Evolutionary conservation across 2,797 vertebrate species (phyloP).

Genomic region (Harpagifer antarcticus): DNA sequence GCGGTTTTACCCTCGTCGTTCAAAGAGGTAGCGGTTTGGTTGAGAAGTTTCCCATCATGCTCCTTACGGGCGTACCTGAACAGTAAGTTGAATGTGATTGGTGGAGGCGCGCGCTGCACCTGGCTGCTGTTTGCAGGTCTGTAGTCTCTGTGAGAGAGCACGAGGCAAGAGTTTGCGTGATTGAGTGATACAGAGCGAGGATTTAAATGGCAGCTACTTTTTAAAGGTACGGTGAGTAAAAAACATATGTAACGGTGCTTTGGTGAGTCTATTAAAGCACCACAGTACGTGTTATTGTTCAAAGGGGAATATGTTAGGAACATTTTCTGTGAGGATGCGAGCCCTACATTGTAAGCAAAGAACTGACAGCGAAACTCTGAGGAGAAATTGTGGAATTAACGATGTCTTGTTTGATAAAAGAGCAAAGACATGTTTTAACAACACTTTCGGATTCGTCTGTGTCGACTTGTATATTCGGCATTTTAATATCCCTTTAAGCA

Average conservation of each 20-base stretch:
- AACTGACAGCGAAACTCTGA: neutral
- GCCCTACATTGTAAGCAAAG: neutral
- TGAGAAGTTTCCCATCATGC: too few species aligned
- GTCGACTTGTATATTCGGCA: neutral
- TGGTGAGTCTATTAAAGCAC: neutral
- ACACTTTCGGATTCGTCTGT: neutral
- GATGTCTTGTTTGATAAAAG: neutral
- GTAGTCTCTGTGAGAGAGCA: neutral
- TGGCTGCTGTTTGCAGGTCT: constrained; percentile 10
- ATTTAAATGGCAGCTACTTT: constrained; percentile 20
- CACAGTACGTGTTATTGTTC: too few species aligned
- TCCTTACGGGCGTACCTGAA: constrained; percentile 35
- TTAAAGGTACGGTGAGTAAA: constrained; percentile 53
- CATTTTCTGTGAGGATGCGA: neutral
- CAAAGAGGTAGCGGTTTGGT: neutral
- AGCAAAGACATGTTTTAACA: neutral
- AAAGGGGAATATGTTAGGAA: neutral
- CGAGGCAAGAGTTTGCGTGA: constrained; percentile 14
- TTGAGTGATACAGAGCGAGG: neutral
- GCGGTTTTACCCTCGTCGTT: neutral
- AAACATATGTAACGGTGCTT: accelerated
- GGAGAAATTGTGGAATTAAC: neutral
- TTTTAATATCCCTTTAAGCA: neutral
- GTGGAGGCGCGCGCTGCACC: constrained; percentile 47
- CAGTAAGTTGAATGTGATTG: constrained; percentile 54